Base-by-base conservation (phyloP, 2,113 vertebrate genomes). In the Gasterosteus nipponicus region DNA sequence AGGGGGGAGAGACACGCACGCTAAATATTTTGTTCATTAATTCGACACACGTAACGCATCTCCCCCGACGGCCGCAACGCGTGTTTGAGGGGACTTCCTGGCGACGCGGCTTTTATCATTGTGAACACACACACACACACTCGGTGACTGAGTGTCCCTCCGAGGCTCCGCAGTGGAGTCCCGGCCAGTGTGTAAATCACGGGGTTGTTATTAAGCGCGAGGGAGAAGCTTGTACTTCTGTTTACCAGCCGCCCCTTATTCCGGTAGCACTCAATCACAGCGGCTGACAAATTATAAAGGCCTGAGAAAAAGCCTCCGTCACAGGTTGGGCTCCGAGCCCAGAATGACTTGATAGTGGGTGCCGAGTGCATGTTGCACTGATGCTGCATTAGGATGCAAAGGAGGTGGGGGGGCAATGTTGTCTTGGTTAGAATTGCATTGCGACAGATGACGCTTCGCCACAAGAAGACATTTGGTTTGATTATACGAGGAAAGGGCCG, bases 91-190 rank as follows among this genome's bases (percentile, higher is more conserved):
- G 60, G 70, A 47, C 60, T 0, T 18, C 65, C 57, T 46, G 66
- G 39, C 77, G 77, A 81, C 59, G 29, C 73, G 59, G 66, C 54
- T 73, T 57, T 82, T 88, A 51, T 53, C 73, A 56, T 63, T 77
- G 73, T 47, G 80, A 88, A 85, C 82, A 87, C 80, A 59, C 78
- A 85, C 82, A 87, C 80, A 59, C 78, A 14, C 66, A 31, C 54
- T 71, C 38, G 19, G 69, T 75, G 81, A 85, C 80, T 46, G 58
- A 92, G 80, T 68, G 63, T 86, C 68, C 76, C 89, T 73, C 61
- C 8, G 62, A 63, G 78, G 70, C 54, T 42, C 82, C 76, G 61
- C 63, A 86, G 77, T 71, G 46, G 44, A 73, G 47, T 67, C 29
- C n/a, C 22, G 31, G 64, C 22, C 58, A 54, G 26, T 51, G 3